phyloP scores from a whole-genome alignment of 2,888 invertebrate species.

The Ophion obscuratus region DNA sequence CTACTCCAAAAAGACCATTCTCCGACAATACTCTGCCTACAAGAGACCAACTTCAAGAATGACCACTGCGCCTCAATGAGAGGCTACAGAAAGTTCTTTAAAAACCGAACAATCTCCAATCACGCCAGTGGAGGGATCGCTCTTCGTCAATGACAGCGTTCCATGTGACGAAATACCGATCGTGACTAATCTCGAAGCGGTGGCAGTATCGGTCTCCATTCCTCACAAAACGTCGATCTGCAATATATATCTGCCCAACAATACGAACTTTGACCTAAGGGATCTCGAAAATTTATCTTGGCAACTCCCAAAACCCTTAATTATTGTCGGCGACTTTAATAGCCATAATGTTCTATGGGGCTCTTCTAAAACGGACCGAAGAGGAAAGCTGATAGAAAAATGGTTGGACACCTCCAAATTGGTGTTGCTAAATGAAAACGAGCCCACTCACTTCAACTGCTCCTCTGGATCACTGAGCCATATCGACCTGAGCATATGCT shows the following conservation, averaged over 20 bases:
- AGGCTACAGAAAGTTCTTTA: slow-evolving; percentile 23
- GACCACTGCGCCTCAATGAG: slow-evolving; percentile 35
- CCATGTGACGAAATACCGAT: not conserved
- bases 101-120: slow-evolving; percentile 9
- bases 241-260: not conserved
- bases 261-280: no score
- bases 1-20: slow-evolving; percentile 34
- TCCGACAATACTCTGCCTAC: slow-evolving; percentile 58
- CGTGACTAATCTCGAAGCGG: slow-evolving; percentile 10
- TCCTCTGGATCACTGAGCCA: no score
- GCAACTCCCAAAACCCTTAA: no score
- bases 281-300: no score
- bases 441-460: no score
- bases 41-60: slow-evolving; percentile 63
- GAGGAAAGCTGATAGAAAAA: no score
- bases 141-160: slow-evolving; percentile 32
- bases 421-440: no score
- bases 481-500: no score
- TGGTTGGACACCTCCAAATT: no score
- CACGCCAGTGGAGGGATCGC: slow-evolving; percentile 58
- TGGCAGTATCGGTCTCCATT: slow-evolving; percentile 16
- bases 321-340: no score
- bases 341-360: no score
- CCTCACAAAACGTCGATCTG: slow-evolving; percentile 48
- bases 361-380: no score